Evolutionary conservation across 2,888 invertebrate genomes (phyloP), one percentile per base, ranked within the genome.

Genomic region (Tuta absoluta): DNA sequence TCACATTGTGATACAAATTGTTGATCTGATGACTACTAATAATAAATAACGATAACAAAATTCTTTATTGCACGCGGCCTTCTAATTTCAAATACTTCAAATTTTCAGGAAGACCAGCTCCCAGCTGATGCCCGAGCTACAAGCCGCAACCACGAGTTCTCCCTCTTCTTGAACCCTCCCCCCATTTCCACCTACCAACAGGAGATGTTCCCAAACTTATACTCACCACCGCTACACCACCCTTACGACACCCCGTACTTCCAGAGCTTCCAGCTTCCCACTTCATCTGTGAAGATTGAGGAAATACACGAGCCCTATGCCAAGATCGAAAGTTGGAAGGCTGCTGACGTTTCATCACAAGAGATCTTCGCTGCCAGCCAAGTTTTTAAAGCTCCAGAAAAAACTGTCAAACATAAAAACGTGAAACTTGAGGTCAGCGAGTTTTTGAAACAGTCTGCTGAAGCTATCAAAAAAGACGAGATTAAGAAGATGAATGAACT

Each of bases 81-180:
- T 8, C 33, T 33, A 33, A 33, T 3, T 33, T 8, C 10, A 33
- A 33, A 3, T 33, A 7, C 1, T 33, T 33, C 21, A 11, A 63
- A 60, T 45, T 77, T 79, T 2, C 72, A 87, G 87, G 87, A 87
- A 80, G 3, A 74, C 19, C 21, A 71, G 5, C 64, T 85, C 0
- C 63, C 84, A 19, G 71, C 72, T 0, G 77, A 79, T 33, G 68
- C 69, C 2, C 75, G 85, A 2, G 75, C 79, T 0, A 33, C 69
- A 19, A 87, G 87, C 70, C 82, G 85, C 4, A 74, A 77, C 28
- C 75, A 73, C 64, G 87, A 87, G 63, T 79, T 82, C 69, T 71
- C 78, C 21, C 75, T 87, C 51, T 78, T 84, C 65, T 66, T 70
- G 14, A 73, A 71, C n/a, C 69, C 69, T 0, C 85, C 87, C 0